Conservation (phyloP, 2,888 invertebrate species). For the Drosophila putrida region DNA sequence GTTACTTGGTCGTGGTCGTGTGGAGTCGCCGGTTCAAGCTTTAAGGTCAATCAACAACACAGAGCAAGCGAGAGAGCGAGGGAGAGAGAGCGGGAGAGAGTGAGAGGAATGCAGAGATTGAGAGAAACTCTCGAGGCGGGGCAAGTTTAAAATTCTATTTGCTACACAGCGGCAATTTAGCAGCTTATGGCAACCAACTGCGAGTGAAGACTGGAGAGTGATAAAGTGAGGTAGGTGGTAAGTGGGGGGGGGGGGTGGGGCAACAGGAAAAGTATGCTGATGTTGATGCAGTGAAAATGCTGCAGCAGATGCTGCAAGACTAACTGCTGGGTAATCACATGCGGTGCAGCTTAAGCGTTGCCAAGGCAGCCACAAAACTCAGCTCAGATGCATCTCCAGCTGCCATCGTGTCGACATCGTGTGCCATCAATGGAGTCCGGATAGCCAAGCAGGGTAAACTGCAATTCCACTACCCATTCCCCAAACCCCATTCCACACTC, state of each 20-base stretch:
- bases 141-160: constrained; percentile 73
- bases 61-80: background rate
- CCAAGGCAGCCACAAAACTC: constrained; percentile 57
- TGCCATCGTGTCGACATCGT: constrained; percentile 55
- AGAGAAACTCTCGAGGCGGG: constrained; percentile 18
- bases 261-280: constrained; percentile 33
- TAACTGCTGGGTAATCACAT: constrained; percentile 81
- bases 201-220: constrained; percentile 16
- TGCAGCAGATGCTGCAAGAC: constrained; percentile 50
- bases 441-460: constrained; percentile 29
- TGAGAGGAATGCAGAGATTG: background rate
- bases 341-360: constrained; percentile 73
- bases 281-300: constrained; percentile 43
- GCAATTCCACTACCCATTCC: constrained; percentile 8
- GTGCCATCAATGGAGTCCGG: constrained; percentile 69
- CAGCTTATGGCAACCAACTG: constrained; percentile 48
- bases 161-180: constrained; percentile 75
- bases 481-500: constrained; percentile 1
- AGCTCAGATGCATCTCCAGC: constrained; percentile 46
- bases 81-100: background rate
- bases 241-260: no score
- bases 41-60: constrained; percentile 71
- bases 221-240: background rate
- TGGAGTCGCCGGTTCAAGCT: constrained; percentile 58
- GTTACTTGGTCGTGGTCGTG: constrained; percentile 55